A percentile compares a stretch with the other conserved stretches of the same genome.
phyloP scores from a whole-genome alignment of 2,888 invertebrate species.

The Diaphora mendica region DNA sequence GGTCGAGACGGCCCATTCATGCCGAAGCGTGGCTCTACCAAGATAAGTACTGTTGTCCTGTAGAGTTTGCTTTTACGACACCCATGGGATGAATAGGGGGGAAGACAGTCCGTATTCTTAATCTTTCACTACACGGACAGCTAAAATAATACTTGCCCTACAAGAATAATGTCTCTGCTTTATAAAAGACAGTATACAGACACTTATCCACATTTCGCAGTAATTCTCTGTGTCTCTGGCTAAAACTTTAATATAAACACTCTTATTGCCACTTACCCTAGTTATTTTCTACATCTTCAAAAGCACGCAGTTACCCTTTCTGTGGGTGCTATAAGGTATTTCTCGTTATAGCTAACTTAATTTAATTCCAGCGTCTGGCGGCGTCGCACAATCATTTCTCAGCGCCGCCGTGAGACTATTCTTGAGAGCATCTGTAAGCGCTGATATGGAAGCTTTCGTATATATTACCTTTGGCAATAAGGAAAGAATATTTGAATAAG shows the following conservation, averaged over 20 bases:
- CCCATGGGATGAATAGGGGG: no score
- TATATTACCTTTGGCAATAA: conserved; percentile 1
- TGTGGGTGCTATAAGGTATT: not conserved
- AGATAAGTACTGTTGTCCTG: no score
- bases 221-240: not conserved
- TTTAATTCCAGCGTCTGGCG: conserved; percentile 9
- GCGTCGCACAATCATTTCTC: conserved; percentile 3
- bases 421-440: conserved; percentile 4
- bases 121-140: no score
- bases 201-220: not conserved
- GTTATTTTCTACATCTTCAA: not conserved
- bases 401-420: conserved; percentile 7
- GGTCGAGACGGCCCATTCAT: no score
- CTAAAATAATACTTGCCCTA: no score
- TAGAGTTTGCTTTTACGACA: no score
- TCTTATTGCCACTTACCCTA: not conserved
- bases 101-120: no score
- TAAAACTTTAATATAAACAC: not conserved
- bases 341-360: not conserved
- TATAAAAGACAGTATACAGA: no score
- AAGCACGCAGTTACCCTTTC: not conserved
- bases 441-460: not conserved
- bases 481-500: not conserved
- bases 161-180: no score
- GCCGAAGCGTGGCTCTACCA: no score